A percentile compares a stretch with the other conserved stretches of the same genome.
These are phyloP conservation scores for Diploptera punctata DNA, from an alignment of 2,888 invertebrate species.

Conservation along the genomic window DNA sequence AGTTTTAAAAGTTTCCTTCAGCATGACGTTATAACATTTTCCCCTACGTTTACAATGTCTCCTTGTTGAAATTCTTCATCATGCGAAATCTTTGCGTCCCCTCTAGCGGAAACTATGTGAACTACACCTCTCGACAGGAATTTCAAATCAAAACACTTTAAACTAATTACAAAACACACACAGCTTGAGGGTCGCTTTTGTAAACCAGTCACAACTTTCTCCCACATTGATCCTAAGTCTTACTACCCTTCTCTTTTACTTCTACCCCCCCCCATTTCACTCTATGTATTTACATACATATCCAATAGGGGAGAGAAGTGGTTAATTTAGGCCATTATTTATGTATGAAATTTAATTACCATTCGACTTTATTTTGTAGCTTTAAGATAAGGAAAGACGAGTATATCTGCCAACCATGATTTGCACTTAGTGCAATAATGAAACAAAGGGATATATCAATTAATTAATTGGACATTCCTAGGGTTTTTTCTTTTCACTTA, in stretches of 20 bases:
- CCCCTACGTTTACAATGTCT: no score
- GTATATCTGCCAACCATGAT: neutral
- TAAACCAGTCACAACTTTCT: neutral
- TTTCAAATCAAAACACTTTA: no score
- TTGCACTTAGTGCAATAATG: neutral
- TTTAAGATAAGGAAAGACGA: neutral
- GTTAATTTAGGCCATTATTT: constrained; percentile 14
- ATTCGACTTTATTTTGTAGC: neutral
- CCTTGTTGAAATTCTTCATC: no score
- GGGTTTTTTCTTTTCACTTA: neutral
- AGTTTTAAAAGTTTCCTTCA: no score
- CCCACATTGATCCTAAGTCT: no score
- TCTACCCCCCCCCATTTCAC: neutral
- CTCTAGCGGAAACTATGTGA: no score
- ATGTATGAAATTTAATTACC: constrained; percentile 19
- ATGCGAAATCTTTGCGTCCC: no score
- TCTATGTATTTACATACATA: constrained; percentile 8
- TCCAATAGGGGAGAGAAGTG: constrained; percentile 14
- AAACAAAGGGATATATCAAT: neutral
- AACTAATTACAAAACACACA: no score
- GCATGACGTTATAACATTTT: no score
- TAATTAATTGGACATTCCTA: neutral
- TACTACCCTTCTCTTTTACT: no score
- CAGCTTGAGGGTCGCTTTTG: no score
- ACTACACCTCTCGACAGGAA: no score